A percentile compares a stretch with the other conserved stretches of the same genome.
Conservation (phyloP, 2,113 vertebrate species). For the Petromus typicus region DNA sequence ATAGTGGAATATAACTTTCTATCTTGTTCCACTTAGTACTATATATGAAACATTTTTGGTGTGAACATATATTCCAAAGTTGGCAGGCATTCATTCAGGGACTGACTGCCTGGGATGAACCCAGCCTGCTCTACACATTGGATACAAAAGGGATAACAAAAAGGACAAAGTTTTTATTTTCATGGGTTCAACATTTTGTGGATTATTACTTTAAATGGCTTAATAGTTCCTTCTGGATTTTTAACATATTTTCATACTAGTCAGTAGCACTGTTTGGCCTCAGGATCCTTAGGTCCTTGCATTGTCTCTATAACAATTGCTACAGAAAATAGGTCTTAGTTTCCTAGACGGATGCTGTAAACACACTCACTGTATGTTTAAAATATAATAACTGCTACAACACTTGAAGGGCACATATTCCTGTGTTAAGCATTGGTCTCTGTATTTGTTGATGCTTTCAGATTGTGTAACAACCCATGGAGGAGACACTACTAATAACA, state of each 20-base stretch:
- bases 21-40: not conserved
- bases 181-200: not conserved
- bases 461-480: not conserved
- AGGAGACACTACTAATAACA: not conserved
- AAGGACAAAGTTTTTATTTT: not conserved
- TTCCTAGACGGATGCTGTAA: not conserved
- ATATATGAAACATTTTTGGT: not conserved
- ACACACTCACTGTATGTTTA: not conserved
- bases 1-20: not conserved
- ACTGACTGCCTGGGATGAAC: not conserved
- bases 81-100: not conserved
- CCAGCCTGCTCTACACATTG: not conserved
- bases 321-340: not conserved
- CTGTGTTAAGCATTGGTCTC: not conserved
- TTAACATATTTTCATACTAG: not conserved
- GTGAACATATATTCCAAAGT: not conserved
- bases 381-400: not conserved
- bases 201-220: not conserved
- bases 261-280: not conserved
- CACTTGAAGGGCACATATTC: not conserved
- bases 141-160: not conserved
- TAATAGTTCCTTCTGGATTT: not conserved
- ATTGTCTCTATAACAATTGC: not conserved
- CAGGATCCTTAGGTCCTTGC: not conserved
- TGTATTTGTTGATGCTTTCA: not conserved